Evolutionary conservation across 2,888 invertebrate genomes (phyloP), one percentile per base, ranked within the genome.

Genomic region (Noctuana brunneofusca): DNA sequence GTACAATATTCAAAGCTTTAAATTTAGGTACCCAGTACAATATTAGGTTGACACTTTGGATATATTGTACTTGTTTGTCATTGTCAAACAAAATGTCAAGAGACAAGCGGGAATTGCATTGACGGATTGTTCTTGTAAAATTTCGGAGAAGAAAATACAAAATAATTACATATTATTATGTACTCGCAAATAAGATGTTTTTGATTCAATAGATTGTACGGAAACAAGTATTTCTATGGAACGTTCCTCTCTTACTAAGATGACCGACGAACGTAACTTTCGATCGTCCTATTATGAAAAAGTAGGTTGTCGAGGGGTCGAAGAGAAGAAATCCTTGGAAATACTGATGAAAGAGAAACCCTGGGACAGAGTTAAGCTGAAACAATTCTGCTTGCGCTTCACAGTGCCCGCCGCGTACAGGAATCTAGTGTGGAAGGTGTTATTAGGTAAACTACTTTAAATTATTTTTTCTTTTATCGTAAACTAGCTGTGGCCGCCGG

Each of bases 271-370:
- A 79, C 90, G 96, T 68, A 96, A 96, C 86, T 96, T 96, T 83
- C 94, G 96, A 35, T 96, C 96, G 0, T 94, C 95, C 2, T 96
- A 96, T 76, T 96, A 96, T 73, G 96, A 96, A 84, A 96, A 96
- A 89, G 97, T 97, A 11, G 97, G 97, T 38, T 97, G 97, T 84
- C 94, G 96, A 68, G 96, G 96, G 71, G 96, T 97, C 0, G 97
- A 97, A 84, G 97, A 97, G 77, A 97, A 97, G 82, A 97, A 96
- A 86, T 97, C 97, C 0, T 86, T 98, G 46, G 97, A 98, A 88
- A 97, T 97, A 75, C 86, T 98, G 11, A 89, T 98, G 73, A 97
- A 97, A 76, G 97, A 98, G 70, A 96, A 95, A 75, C 95, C 95
- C 12, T 92, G 96, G 82, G 97, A 97, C 78, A 93, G 93, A 75